Percentiles rank a stretch among this genome's conserved stretches.
Evolutionary conservation across 2,888 invertebrate genomes (phyloP).

Genomic region (Machimus rusticus): DNA sequence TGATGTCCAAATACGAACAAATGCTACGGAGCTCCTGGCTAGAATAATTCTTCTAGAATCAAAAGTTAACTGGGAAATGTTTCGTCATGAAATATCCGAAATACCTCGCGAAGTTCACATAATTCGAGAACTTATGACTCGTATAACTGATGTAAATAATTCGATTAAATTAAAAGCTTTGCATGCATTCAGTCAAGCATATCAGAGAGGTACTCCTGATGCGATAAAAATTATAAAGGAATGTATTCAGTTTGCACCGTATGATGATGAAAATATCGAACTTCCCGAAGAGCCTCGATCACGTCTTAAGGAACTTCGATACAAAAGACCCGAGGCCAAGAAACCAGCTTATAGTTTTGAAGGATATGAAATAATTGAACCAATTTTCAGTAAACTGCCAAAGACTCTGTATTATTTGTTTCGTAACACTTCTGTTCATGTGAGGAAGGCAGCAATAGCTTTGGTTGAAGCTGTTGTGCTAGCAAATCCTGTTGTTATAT

Average conservation of each 20-base stretch:
- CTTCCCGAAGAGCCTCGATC: conserved; percentile 52
- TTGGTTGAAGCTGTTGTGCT: conserved; percentile 56
- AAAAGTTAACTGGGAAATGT: conserved; percentile 60
- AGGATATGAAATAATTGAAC: conserved; percentile 54
- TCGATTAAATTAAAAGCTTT: conserved; percentile 57
- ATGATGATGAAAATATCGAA: conserved; percentile 51
- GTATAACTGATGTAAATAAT: conserved; percentile 57
- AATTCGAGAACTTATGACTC: conserved; percentile 56
- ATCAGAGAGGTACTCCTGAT: conserved; percentile 56
- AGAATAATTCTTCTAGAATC: conserved; percentile 57
- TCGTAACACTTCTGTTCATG: conserved; percentile 53
- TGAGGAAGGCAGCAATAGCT: conserved; percentile 57
- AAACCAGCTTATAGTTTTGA: conserved; percentile 56
- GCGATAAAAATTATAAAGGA: conserved; percentile 57
- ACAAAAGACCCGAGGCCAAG: conserved; percentile 52
- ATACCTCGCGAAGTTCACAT: conserved; percentile 59
- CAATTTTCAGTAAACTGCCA: conserved; percentile 55
- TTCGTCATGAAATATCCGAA: conserved; percentile 58
- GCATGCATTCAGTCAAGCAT: conserved; percentile 55
- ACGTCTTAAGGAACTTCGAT: conserved; percentile 55
- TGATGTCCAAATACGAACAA: conserved; percentile 56
- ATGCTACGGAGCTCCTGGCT: conserved; percentile 57
- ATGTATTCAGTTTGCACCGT: conserved; percentile 54
- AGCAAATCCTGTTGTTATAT: conserved; percentile 58
- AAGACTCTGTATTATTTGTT: conserved; percentile 55